These are phyloP conservation scores for Odocoileus hemionus DNA, from an alignment of 2,113 vertebrate species.

Conservation along the genomic window DNA sequence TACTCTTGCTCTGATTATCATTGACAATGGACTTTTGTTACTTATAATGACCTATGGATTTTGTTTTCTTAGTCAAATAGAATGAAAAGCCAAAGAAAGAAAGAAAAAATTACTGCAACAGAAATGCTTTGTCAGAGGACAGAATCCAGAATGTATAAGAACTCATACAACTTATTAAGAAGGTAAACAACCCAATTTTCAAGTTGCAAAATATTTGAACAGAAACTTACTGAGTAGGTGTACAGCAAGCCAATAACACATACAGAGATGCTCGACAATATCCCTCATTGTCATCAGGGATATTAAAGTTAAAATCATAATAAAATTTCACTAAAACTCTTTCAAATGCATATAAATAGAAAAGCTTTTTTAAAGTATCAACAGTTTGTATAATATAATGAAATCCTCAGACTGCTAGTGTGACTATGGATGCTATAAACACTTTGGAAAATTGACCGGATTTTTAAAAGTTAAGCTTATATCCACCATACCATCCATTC, in stretches of 20 bases:
- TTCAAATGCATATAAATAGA: background rate
- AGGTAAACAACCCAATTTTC: background rate
- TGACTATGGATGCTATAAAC: background rate
- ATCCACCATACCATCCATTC: background rate
- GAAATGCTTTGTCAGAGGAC: background rate
- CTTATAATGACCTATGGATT: background rate
- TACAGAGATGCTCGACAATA: background rate
- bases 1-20: background rate
- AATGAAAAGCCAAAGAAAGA: background rate
- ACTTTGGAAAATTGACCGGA: background rate
- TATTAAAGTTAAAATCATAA: background rate
- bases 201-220: background rate
- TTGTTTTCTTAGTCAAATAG: background rate
- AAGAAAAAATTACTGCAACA: background rate
- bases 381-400: background rate
- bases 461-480: background rate
- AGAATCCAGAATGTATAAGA: background rate
- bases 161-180: background rate
- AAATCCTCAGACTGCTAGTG: background rate
- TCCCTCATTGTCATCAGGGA: background rate
- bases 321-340: background rate
- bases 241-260: background rate
- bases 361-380: background rate
- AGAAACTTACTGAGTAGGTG: background rate
- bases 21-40: background rate